Conservation (phyloP, 2,888 invertebrate genomes). For the Baronia brevicornis region DNA sequence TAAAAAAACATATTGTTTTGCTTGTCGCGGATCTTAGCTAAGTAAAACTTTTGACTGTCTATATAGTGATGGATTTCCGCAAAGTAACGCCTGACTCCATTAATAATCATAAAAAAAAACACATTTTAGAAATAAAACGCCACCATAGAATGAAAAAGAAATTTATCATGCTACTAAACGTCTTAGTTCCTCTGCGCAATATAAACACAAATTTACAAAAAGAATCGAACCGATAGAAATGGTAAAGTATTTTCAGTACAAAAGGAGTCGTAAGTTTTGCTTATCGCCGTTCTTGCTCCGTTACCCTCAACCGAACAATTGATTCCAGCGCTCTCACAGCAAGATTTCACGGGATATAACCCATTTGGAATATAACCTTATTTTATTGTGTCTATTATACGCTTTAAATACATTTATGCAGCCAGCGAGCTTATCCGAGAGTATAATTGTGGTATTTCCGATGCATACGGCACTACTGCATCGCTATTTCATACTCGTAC, state of each 20-base stretch:
- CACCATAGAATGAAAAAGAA: no score
- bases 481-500: constrained; percentile 8
- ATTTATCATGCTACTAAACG: no score
- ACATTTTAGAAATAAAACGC: no score
- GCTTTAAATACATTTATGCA: constrained; percentile 20
- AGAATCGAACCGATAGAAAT: constrained; percentile 35
- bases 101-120: no score
- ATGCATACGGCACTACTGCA: constrained; percentile 11
- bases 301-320: constrained; percentile 62
- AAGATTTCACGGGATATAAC: constrained; percentile 45
- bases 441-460: constrained; percentile 15
- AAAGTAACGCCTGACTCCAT: no score
- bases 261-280: constrained; percentile 63
- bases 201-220: constrained; percentile 22
- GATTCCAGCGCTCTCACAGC: constrained; percentile 49
- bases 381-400: constrained; percentile 54
- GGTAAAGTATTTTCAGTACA: constrained; percentile 57
- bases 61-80: no score
- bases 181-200: constrained; percentile 9
- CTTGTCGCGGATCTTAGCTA: no score
- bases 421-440: constrained; percentile 17
- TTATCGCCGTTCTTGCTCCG: constrained; percentile 60
- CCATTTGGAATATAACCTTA: constrained; percentile 56
- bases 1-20: no score
- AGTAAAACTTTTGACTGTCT: no score